phyloP scores from a whole-genome alignment of 1,140 invertebrate species.

The Drosophila elegans region DNA sequence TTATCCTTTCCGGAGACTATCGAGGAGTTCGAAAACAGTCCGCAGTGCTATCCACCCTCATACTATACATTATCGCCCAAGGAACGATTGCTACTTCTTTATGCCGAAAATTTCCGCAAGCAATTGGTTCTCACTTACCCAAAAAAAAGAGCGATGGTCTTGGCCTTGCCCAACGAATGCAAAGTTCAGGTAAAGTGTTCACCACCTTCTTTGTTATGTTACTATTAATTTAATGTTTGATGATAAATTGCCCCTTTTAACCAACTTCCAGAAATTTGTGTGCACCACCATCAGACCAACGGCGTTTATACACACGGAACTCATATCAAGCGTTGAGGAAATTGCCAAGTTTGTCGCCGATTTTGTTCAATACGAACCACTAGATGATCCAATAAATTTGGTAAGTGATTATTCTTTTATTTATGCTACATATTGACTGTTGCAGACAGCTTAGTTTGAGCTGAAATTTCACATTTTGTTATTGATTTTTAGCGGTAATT shows the following conservation, averaged over 20 bases:
- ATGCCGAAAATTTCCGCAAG: constrained; percentile 93
- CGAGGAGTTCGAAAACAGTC: constrained; percentile 56
- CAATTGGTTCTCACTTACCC: constrained; percentile 89
- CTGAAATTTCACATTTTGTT: no score
- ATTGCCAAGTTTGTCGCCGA: constrained; percentile 87
- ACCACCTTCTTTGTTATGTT: not conserved
- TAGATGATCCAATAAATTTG: constrained; percentile 85
- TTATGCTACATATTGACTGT: no score
- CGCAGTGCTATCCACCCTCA: constrained; percentile 87
- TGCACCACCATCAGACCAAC: constrained; percentile 88
- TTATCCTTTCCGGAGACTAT: constrained; percentile 73
- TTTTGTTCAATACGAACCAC: constrained; percentile 86
- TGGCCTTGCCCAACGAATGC: constrained; percentile 93
- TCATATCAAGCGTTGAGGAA: constrained; percentile 86
- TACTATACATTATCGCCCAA: constrained; percentile 91
- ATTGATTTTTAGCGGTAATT: no score
- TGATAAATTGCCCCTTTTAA: not conserved
- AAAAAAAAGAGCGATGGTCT: constrained; percentile 89
- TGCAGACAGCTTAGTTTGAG: no score
- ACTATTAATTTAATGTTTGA: not conserved
- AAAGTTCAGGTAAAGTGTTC: constrained; percentile 87
- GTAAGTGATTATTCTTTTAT: constrained; percentile 84
- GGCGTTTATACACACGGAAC: constrained; percentile 86
- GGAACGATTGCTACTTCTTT: constrained; percentile 91
- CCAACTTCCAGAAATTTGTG: constrained; percentile 87